Percentiles rank a stretch among this genome's conserved stretches.
Conservation (phyloP, 2,888 invertebrate species). For the Drosophila greeni region DNA sequence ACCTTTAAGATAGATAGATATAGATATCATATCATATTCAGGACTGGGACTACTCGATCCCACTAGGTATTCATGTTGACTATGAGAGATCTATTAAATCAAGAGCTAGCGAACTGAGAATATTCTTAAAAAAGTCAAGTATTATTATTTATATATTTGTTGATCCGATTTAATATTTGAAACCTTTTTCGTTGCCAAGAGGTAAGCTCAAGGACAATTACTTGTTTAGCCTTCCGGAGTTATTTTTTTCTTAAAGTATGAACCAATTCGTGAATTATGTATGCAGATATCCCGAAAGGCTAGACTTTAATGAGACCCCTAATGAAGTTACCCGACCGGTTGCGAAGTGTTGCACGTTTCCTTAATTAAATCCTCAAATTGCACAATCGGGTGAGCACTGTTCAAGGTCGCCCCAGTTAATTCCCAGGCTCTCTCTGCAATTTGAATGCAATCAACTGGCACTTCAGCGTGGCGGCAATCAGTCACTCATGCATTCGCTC, state of each 20-base stretch:
- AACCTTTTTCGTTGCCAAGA: neutral
- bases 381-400: constrained; percentile 25
- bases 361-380: constrained; percentile 62
- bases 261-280: neutral
- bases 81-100: neutral
- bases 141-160: neutral
- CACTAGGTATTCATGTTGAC: neutral
- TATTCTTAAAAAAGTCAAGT: neutral
- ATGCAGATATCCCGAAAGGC: neutral
- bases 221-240: neutral
- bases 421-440: constrained; percentile 31
- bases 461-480: constrained; percentile 48
- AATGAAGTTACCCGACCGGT: constrained; percentile 30
- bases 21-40: no score
- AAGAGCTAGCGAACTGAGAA: no score
- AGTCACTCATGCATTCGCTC: constrained; percentile 11
- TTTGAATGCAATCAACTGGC: constrained; percentile 61
- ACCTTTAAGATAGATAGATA: no score
- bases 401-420: constrained; percentile 52
- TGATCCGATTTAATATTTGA: neutral
- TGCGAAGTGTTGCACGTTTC: constrained; percentile 49
- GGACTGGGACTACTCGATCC: no score
- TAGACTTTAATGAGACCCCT: constrained; percentile 11
- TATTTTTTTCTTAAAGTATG: neutral
- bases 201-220: neutral